Evolutionary conservation across 2,113 vertebrate genomes (phyloP), one percentile per base, ranked within the genome.

Genomic region (Picathartes gymnocephalus): DNA sequence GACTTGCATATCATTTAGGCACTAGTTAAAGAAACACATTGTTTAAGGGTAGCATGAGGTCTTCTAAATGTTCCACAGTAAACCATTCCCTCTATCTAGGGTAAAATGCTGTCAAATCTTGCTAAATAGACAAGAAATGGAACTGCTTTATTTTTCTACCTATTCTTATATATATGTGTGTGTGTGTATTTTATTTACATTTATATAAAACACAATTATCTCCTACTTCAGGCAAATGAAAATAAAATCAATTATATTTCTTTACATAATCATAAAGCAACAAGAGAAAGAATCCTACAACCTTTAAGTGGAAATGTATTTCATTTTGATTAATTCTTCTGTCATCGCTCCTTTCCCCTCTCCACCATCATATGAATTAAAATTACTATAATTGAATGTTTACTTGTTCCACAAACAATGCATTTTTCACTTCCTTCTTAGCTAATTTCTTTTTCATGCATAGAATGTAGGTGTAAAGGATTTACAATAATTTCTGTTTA

Each of bases 51-150:
- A 82, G 9, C 3, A 57, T 7, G 37, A 90, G 20, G 40, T 97
- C 96, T 98, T 97, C 61, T 79, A 96, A 95, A 97, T 93, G 91
- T 94, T 95, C 70, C 69, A 73, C 50, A 96, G 94, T 91, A 96
- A 98, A 97, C 89, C 94, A 97, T 94, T 96, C 94, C 96, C 92
- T 98, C 98, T 90, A 97, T 90, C 96, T 97, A 91, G 62, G 89
- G 51, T 97, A 97, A 98, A 97, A 97, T 96, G 83, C 94, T 96
- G 86, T 96, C 86, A 94, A n/a, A 90, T 78, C 11, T 91, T 82
- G 13, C 11, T 24, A 65, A 83, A 84, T 45, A 61, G 8, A n/a
- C 6, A 77, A 86, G 84, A 47, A 60, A 74, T 4, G 23, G 51
- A 31, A 40, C 9, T 48, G 7, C 39, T 39, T 72, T 61, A 27